Evolutionary conservation across 2,888 invertebrate species (phyloP).

Genomic region (Halictus ligatus): DNA sequence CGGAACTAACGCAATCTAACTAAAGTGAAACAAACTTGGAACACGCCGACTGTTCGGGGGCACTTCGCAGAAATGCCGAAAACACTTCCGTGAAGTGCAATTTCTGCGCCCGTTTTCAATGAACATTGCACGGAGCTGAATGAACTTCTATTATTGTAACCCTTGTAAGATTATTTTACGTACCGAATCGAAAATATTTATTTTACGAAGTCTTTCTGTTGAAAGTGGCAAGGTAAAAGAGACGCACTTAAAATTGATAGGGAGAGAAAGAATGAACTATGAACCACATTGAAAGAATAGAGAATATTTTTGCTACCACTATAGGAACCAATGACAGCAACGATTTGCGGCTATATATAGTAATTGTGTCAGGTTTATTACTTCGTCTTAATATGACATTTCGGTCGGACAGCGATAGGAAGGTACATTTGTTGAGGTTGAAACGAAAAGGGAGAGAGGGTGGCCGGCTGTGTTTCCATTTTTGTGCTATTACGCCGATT

Average conservation of each 20-base stretch:
- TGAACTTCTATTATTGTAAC: neutral
- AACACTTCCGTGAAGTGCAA: neutral
- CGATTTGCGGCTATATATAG: neutral
- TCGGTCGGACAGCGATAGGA: neutral
- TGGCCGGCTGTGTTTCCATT: neutral
- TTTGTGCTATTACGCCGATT: constrained; percentile 25
- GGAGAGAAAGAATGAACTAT: too few relatives aligned
- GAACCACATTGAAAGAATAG: too few relatives aligned
- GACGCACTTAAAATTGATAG: too few relatives aligned
- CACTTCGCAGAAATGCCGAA: neutral
- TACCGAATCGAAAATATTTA: neutral
- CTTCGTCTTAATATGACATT: neutral
- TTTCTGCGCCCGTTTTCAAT: neutral
- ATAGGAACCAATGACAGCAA: neutral
- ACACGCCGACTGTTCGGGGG: neutral
- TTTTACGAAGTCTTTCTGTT: neutral
- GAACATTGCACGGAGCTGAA: neutral
- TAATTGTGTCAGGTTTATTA: neutral
- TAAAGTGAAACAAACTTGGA: neutral
- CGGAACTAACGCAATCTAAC: neutral
- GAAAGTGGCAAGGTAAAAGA: neutral
- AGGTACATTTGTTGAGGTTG: neutral
- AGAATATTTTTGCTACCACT: too few relatives aligned
- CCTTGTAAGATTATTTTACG: neutral
- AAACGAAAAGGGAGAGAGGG: neutral